Conservation (phyloP, 30 jellyfish, hydroid and myxozoan species). For the Aurelia aurita complex sp. Pacific region DNA sequence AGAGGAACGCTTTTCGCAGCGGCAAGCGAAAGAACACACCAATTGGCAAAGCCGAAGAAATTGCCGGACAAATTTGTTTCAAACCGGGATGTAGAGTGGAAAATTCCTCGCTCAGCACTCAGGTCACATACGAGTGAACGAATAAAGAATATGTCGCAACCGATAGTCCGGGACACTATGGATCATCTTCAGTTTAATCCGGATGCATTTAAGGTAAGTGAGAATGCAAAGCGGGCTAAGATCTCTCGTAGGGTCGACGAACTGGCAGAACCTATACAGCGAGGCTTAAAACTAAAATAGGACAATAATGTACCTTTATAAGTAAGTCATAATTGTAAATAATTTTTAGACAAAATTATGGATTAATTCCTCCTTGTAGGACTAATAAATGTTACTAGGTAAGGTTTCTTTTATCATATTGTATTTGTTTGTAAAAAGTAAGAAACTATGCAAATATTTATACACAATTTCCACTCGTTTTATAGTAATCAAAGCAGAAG, state of each 20-base stretch:
- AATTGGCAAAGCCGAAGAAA: slow-evolving; percentile 79
- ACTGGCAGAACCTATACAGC: slow-evolving; percentile 80
- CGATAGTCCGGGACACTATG: slow-evolving; percentile 88
- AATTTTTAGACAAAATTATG: too few relatives aligned
- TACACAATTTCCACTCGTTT: background rate
- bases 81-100: slow-evolving; percentile 87
- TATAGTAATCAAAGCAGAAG: background rate
- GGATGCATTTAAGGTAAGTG: slow-evolving; percentile 84
- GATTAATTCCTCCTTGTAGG: too few relatives aligned
- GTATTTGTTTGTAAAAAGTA: background rate
- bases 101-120: slow-evolving; percentile 72
- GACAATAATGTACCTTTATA: too few relatives aligned
- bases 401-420: too few relatives aligned
- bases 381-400: too few relatives aligned
- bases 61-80: slow-evolving; percentile 78
- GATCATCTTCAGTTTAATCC: slow-evolving; percentile 97
- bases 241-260: slow-evolving; percentile 78
- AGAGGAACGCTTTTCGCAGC: slow-evolving; percentile 55
- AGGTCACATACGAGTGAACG: slow-evolving; percentile 71
- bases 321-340: too few relatives aligned
- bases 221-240: slow-evolving; percentile 72
- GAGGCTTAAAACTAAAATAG: background rate
- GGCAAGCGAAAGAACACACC: slow-evolving; percentile 76
- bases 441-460: background rate
- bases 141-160: slow-evolving; percentile 66